Base-by-base conservation (phyloP, 2,888 invertebrate species). In the Lasiommata megera region DNA sequence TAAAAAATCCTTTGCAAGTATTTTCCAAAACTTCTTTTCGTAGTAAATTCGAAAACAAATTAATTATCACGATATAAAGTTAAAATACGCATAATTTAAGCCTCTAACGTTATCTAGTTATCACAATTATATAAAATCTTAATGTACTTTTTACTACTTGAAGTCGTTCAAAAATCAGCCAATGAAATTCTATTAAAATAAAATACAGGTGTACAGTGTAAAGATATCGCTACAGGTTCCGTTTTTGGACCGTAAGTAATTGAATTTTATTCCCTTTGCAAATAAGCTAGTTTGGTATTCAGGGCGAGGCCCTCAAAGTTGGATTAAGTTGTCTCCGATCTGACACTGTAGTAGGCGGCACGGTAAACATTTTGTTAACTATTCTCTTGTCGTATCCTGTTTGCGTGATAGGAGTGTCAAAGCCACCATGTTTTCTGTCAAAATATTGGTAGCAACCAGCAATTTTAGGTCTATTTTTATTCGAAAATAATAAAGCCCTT, bases 381-480 rank as follows among this genome's bases (percentile, higher is more conserved):
- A 84, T 84, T 82, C 82, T 82, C 81, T 82, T 83, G 81, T 80
- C 73, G 68, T 70, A 62, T 70, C 68, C 70, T 72, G 75, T 70
- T 73, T 66, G 64, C 66, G 72, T 75, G 82, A 78, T 72, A 74
- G 76, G 73, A 70, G 64, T 76, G 74, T 29, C 29, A 29, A 51
- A 28, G 28, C 38, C 12, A 16, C 14, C 29, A 11, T 31, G 46
- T 46, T 46, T 16, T 46, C 16, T 16, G 29, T 46, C 46, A 46
- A 46, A 46, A 46, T 46, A 31, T 29, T 14, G 14, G 29, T 23
- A 29, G 14, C 9, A 11, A 11, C 34, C 11, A 3, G 3, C 11
- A 11, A 34, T 34, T 11, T 34, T 11, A 11, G 11, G 34, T 34
- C 11, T 11, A 34, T 3, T 11, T 23, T 23, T 3, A 23, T n/a